Evolutionary conservation across 2,888 invertebrate species (phyloP).

Genomic region (Eristalis intricaria): DNA sequence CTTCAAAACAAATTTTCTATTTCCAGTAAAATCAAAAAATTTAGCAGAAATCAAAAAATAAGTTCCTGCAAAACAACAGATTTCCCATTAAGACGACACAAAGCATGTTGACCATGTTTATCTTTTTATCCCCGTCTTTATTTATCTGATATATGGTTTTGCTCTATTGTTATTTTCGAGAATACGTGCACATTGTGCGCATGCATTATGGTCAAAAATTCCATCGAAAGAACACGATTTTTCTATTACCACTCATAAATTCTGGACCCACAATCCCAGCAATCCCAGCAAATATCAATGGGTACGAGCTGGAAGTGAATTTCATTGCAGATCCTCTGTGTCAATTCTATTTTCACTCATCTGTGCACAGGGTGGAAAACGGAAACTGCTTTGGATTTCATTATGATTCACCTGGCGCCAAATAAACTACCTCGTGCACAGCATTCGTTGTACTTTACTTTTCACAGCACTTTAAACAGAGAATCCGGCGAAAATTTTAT

Average conservation of each 20-base stretch:
- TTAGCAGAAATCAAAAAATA: background rate
- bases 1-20: too few species aligned
- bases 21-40: background rate
- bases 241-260: background rate
- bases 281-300: background rate
- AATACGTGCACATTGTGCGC: background rate
- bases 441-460: background rate
- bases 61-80: background rate
- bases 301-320: background rate
- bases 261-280: background rate
- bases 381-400: conserved; percentile 8
- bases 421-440: conserved; percentile 10
- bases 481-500: background rate
- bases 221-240: background rate
- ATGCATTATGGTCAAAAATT: background rate
- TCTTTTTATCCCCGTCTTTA: background rate
- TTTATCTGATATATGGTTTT: background rate
- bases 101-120: background rate
- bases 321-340: background rate
- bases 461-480: conserved; percentile 3
- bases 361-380: background rate
- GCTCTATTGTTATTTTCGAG: background rate
- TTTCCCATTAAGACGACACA: background rate
- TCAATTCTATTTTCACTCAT: conserved; percentile 5
- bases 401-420: conserved; percentile 25